Base-by-base conservation (phyloP, 1,140 invertebrate genomes). In the Tyrophagus putrescentiae region DNA sequence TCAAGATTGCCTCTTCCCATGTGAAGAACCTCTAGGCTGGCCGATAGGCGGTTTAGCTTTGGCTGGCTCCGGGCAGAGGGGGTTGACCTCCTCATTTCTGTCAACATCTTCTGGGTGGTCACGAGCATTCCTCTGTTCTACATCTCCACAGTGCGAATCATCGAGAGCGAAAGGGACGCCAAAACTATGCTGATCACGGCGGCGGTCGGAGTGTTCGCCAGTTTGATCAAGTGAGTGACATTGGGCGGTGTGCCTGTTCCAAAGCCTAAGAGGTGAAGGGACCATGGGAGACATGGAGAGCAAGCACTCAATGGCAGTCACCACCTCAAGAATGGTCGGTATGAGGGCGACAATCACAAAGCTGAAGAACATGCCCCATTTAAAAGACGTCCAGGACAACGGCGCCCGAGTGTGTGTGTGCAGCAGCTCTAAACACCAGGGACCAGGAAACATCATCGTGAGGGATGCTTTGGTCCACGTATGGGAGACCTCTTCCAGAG, bases 401-500 rank as follows among this genome's bases (percentile, higher is more conserved):
- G n/a, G n/a, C n/a, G n/a, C n/a, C n/a, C 27, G 16, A 28, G 39
- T 31, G n/a, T n/a, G n/a, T n/a, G n/a, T n/a, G 31, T 48, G 9
- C 45, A 52, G 57, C 9, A 41, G 16, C 5, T 54, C 52, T 54
- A 34, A 13, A 18, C 25, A 54, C 27, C 27, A 54, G 39, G 52
- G 52, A 42, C 29, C 25, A 18, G 23, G 18, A 50, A 65, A 64
- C n/a, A 62, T 54, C 3, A 62, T 65, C 34, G 44, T 57, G 1
- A 13, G 66, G 54, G 95, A 95, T 4, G 95, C 95, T n/a, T 90
- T 92, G 70, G 94, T 98, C 62, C 95, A 98, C 72, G 93, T 23
- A 70, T 98, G 39, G 94, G 94, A 0, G 95, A 98, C 76, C 88
- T 98, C 68, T 79, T 98, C 59, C 95, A 98, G 75, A 95, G 90